A percentile compares a stretch with the other conserved stretches of the same genome.
Conservation (phyloP, 2,888 invertebrate genomes). For the Panorpa germanica region DNA sequence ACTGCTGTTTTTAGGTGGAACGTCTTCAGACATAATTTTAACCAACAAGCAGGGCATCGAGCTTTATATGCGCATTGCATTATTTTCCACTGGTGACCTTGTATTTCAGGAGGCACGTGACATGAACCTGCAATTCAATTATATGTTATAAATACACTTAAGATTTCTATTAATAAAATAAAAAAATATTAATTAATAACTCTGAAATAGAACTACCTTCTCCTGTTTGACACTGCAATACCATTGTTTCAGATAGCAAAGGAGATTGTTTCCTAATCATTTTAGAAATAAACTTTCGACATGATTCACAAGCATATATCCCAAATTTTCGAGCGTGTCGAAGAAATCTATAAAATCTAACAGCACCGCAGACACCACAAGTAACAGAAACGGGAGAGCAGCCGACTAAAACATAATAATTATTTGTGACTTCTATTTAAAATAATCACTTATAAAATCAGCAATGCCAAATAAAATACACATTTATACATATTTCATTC, state of each 20-base stretch:
- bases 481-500: no score
- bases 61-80: slow-evolving; percentile 49
- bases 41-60: slow-evolving; percentile 73
- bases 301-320: slow-evolving; percentile 68
- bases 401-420: slow-evolving; percentile 23
- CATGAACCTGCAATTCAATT: slow-evolving; percentile 35
- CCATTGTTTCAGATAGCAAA: slow-evolving; percentile 13
- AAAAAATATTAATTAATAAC: slow-evolving; percentile 4
- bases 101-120: slow-evolving; percentile 47
- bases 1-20: slow-evolving; percentile 57
- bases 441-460: not conserved
- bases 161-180: slow-evolving; percentile 5
- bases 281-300: slow-evolving; percentile 71
- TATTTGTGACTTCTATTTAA: slow-evolving; percentile 3
- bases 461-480: no score
- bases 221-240: slow-evolving; percentile 17
- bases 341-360: slow-evolving; percentile 54
- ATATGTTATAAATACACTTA: slow-evolving; percentile 8
- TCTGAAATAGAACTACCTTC: slow-evolving; percentile 12
- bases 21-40: slow-evolving; percentile 63
- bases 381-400: slow-evolving; percentile 44
- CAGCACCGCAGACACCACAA: slow-evolving; percentile 64
- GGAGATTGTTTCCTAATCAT: slow-evolving; percentile 39
- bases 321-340: slow-evolving; percentile 70
- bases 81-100: slow-evolving; percentile 51